Evolutionary conservation across 2,888 invertebrate species (phyloP), one percentile per base, ranked within the genome.

Genomic region (Pollenia amentaria): DNA sequence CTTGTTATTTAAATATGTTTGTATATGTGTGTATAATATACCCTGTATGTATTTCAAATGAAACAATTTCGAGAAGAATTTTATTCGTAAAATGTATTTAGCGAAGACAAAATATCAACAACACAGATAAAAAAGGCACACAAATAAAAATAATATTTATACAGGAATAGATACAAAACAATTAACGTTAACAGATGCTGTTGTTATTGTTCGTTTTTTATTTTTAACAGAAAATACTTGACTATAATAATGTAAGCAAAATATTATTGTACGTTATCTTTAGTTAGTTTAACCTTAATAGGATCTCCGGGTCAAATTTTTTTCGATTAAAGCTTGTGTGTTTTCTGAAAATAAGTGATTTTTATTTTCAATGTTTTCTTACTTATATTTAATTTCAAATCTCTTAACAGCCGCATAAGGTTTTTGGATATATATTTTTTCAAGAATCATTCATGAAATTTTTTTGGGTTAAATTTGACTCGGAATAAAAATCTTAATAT

Each of bases 161-260:
- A 21, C 3, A 57, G 14, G 14, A 4, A 57, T 14, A 38, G 3
- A 29, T 12, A 18, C 21, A 21, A 55, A 65, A 48, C 46, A 65
- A 21, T 3, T 14, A 29, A 46, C 21, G 6, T 29, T n/a, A 16
- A 40, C 16, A 12, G n/a, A 8, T 44, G 65, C 46, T 29, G 0
- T 29, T 46, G 18, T 46, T 57, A 3, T 10, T 3, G 7, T 21
- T 3, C 16, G n/a, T 60, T 57, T 29, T 60, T 73, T 46, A 29
- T 60, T 21, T 60, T 73, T 46, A 46, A 57, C n/a, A 55, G 11
- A 72, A 70, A 53, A 70, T 29, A 29, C 29, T 6, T 29, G 8
- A 16, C 18, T 14, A 21, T 11, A 29, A 72, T n/a, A 57, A 72
- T 12, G 42, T 21, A n/a, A 72, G 21, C 67, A 51, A 38, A 46